Base-by-base conservation (phyloP, 92 coral and sea anemone genomes). In the Phenganax marumi region DNA sequence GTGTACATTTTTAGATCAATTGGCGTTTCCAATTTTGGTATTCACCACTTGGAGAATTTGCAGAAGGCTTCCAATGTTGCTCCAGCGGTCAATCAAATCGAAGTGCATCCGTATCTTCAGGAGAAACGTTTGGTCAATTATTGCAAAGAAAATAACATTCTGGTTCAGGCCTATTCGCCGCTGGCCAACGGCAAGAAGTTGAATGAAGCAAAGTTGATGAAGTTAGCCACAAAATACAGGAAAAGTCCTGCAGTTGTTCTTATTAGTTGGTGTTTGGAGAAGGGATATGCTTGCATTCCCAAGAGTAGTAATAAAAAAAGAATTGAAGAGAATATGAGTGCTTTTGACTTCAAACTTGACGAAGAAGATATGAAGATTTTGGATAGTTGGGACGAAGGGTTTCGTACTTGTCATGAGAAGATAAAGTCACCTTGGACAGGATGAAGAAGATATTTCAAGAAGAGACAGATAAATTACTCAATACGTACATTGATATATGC, bases 1-100 rank as follows among this genome's bases (percentile, higher is more conserved):
- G 43, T 33, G 43, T 73, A 70, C 23, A 10, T 52, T 70, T 77
- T 49, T 79, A 96, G 99, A 62, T 92, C 99, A 63, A 92, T 96
- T 50, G 99, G 99, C n/a, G 99, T 96, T 16, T 96, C 99, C 21
- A 96, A 96, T 76, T 96, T 96, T 79, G 93, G 93, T 56, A 85
- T 96, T 68, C 99, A 96, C 79, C 99, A 96, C 76, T 90, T 96
- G 43, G 86, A 85, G 71, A 97, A 90, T 43, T 90, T 96, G 46
- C 88, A 85, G 62, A 84, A 89, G 86, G 86, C 91, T 74, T 85
- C 90, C 1, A 54, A 79, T 25, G 87, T 92, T 5, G 10, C 82
- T 24, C 99, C 99, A 24, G 89, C 99, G 55, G 92, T 96, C 64
- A 96, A 96, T 85, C 99, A 96, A 78, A 96, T 96, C 82, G 99